Evolutionary conservation across 2,113 vertebrate species (phyloP).

Genomic region (Pollimyrus isidori): DNA sequence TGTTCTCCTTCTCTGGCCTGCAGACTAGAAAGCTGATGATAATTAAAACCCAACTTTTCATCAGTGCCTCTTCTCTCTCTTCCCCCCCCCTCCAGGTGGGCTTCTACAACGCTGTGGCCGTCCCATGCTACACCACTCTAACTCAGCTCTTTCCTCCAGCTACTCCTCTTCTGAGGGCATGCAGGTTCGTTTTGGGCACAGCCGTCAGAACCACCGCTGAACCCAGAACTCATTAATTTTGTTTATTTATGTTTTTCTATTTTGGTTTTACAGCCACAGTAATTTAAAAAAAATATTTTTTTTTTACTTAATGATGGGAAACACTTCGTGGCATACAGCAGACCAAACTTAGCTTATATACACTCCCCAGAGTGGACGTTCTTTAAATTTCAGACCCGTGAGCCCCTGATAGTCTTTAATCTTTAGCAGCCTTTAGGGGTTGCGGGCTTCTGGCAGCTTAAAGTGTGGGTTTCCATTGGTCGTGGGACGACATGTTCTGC

Average conservation of each 20-base stretch:
- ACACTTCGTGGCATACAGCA: neutral
- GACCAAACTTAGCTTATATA: neutral
- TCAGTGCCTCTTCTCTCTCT: neutral
- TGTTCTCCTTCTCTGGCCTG: neutral
- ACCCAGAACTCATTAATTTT: neutral
- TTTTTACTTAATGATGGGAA: neutral
- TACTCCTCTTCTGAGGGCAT: constrained; percentile 73
- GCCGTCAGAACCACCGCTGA: neutral
- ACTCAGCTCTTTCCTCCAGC: constrained; percentile 83
- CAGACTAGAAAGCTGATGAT: neutral
- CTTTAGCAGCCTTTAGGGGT: neutral
- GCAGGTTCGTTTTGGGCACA: constrained; percentile 66
- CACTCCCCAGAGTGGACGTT: neutral
- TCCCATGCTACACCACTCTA: constrained; percentile 91
- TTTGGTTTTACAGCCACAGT: neutral
- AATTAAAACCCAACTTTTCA: neutral
- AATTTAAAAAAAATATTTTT: no score
- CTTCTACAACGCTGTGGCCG: constrained; percentile 92
- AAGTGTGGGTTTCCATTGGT: neutral
- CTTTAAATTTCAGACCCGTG: neutral
- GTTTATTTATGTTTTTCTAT: neutral
- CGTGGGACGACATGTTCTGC: neutral
- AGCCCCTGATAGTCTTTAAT: neutral
- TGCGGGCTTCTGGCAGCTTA: neutral
- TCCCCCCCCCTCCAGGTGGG: constrained; percentile 71